Base-by-base conservation (phyloP, 2,797 vertebrate species). In the Simalia tracyae region DNA sequence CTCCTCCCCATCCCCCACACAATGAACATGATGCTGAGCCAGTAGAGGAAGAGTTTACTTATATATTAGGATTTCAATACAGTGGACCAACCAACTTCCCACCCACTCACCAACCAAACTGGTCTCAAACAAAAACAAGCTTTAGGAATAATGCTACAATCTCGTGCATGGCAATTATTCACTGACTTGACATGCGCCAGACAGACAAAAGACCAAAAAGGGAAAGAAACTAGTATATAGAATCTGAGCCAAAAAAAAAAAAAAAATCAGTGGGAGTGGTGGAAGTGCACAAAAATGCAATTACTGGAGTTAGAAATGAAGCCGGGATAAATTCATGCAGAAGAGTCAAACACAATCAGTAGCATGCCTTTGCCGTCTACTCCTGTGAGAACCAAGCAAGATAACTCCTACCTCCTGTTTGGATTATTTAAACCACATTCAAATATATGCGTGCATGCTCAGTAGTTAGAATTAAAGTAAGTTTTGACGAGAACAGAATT, bases 131-230 rank as follows among this genome's bases (percentile, higher is more conserved):
- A 93, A 89, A 19, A 88, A 91, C 93, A 94, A 88, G 94, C 81
- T 89, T 94, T 0, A 60, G 96, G 91, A 91, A 94, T 72, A 94
- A 95, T 92, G 92, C 94, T 87, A 89, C 50, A 91, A 72, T 36
- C 81, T 17, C 81, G 61, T 94, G 95, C 36, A 68, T 68, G 93
- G 57, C 66, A 93, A 90, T 92, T 91, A 84, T 5, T 1, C 89
- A 94, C 84, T 93, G 84, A 87, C 36, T 86, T 56, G 86, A 86
- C 97, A 96, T 97, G 97, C 97, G 93, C 92, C 94, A 93, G 90
- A 93, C 94, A 95, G 91, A 91, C 87, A 94, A 91, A 88, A 90
- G 88, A 76, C 89, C 95, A 94, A 92, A 94, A 81, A 28, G 0
- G 0, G 92, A 72, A 92, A 85, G 8, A 36, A 85, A 57, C 61